phyloP scores from a whole-genome alignment of 2,888 invertebrate species.

The Julus scanicus region DNA sequence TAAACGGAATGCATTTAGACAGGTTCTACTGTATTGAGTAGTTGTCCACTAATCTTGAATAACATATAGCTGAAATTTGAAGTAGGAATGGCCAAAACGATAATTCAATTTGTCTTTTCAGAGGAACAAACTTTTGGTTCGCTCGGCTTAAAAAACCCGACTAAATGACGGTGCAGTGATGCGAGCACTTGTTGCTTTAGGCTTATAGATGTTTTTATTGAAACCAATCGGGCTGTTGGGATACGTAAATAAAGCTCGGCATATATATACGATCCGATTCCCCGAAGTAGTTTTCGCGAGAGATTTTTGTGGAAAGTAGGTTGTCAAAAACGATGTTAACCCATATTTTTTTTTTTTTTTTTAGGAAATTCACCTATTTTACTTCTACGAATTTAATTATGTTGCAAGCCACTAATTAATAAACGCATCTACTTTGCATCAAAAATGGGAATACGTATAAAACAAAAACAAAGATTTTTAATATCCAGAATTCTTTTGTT shows the following conservation, averaged over 20 bases:
- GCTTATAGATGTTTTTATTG: background rate
- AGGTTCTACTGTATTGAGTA: no score
- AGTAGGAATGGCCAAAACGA: no score
- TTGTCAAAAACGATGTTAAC: background rate
- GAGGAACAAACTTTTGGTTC: background rate
- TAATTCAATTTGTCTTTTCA: no score
- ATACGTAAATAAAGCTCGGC: background rate
- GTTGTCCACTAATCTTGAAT: no score
- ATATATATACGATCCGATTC: background rate
- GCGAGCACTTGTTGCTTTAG: background rate
- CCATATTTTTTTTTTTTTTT: background rate
- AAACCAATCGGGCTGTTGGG: background rate
- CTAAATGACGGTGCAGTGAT: background rate
- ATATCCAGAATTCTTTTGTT: no score
- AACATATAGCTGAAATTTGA: no score
- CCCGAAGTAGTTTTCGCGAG: slow-evolving; percentile 14
- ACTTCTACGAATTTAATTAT: no score
- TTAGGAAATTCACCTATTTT: background rate
- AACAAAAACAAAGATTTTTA: no score
- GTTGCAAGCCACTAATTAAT: no score
- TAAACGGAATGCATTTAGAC: no score
- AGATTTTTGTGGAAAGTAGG: background rate
- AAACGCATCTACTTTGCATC: no score
- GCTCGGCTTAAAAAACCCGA: background rate
- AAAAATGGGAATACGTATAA: no score